phyloP scores from a whole-genome alignment of 2,113 vertebrate genomes.

The Oncorhynchus gorbuscha region DNA sequence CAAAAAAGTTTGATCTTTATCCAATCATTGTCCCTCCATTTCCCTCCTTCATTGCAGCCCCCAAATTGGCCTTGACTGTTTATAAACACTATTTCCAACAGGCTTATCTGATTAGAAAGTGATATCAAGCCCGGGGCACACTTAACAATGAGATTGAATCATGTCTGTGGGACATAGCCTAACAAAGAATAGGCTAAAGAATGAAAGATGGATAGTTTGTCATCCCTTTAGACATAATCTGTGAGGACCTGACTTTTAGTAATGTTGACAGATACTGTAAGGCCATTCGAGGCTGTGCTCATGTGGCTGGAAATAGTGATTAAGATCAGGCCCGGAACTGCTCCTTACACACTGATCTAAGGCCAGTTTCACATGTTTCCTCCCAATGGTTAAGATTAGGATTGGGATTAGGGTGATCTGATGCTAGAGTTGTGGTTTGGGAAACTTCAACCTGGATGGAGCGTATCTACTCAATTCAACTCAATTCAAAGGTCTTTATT shows the following conservation, averaged over 20 bases:
- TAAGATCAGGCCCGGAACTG: neutral
- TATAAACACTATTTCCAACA: neutral
- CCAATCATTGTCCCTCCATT: slow-evolving; percentile 43
- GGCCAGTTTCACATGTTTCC: too few relatives aligned
- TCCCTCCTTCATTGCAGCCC: slow-evolving; percentile 24
- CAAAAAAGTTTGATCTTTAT: slow-evolving; percentile 42
- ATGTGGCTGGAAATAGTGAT: neutral
- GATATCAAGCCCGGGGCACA: neutral
- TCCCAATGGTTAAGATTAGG: too few relatives aligned
- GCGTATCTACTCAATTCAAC: too few relatives aligned
- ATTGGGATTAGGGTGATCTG: too few relatives aligned
- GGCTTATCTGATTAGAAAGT: neutral
- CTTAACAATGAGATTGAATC: too few relatives aligned
- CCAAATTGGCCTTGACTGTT: slow-evolving; percentile 13
- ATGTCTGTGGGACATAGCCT: too few relatives aligned
- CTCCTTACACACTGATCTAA: too few relatives aligned
- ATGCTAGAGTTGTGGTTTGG: too few relatives aligned
- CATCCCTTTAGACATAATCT: neutral
- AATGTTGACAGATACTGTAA: neutral
- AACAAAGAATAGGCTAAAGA: too few relatives aligned
- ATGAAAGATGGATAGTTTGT: too few relatives aligned
- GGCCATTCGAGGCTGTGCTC: neutral
- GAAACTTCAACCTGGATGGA: too few relatives aligned
- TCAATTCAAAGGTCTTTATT: too few relatives aligned
- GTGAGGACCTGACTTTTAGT: neutral